Evolutionary conservation across 2,113 vertebrate species (phyloP).

Genomic region (Ceuthmochares aereus): DNA sequence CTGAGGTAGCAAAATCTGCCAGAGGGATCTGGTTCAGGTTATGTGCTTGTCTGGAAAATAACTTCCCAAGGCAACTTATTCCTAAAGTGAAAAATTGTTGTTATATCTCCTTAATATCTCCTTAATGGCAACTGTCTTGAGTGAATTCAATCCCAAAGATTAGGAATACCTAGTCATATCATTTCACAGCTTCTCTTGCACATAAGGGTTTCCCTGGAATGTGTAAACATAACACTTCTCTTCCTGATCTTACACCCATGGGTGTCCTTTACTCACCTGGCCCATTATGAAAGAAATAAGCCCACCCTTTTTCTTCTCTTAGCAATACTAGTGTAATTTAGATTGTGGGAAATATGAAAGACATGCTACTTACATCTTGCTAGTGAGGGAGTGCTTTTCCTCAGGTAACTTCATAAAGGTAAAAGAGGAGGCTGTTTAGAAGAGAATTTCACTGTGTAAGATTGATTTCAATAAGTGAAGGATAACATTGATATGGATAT

Average conservation of each 20-base stretch:
- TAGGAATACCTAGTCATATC: neutral
- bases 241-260: neutral
- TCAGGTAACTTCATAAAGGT: neutral
- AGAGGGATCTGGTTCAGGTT: neutral
- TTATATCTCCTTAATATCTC: neutral
- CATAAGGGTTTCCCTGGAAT: neutral
- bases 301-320: neutral
- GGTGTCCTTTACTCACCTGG: neutral
- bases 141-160: neutral
- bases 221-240: neutral
- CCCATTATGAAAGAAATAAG: neutral
- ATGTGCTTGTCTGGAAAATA: neutral
- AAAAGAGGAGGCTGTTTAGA: neutral
- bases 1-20: neutral
- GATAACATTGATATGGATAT: slow-evolving; percentile 11
- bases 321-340: neutral
- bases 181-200: neutral
- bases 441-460: neutral
- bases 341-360: neutral
- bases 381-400: neutral
- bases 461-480: neutral
- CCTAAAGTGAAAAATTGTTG: neutral
- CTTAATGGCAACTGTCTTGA: neutral
- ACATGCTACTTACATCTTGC: neutral
- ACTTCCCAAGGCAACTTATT: neutral